A percentile compares a stretch with the other conserved stretches of the same genome.
Conservation (phyloP, 2,113 vertebrate species). For the Lasiurus borealis region DNA sequence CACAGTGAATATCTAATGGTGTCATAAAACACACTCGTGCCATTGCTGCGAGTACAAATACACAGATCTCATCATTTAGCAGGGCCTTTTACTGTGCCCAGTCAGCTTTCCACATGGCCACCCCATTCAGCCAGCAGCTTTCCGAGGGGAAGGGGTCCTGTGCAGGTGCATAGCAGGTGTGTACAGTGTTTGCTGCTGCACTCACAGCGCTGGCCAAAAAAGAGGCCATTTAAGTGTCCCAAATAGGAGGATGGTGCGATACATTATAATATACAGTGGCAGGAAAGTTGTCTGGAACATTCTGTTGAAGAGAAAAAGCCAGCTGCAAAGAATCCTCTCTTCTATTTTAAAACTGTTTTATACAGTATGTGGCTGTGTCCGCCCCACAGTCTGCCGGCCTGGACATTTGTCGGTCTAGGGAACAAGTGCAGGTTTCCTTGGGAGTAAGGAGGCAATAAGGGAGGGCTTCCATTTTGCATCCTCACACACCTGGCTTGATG, state of each 20-base stretch:
- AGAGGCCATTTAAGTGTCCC: not conserved
- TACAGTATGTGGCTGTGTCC: not conserved
- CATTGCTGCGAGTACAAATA: not conserved
- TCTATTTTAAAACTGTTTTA: not conserved
- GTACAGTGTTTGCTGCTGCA: not conserved
- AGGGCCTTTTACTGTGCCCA: not conserved
- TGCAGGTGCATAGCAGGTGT: not conserved
- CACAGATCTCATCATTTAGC: not conserved
- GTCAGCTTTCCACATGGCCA: not conserved
- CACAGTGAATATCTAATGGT: not conserved
- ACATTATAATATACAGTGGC: not conserved
- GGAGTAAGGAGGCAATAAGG: not conserved
- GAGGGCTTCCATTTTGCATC: not conserved
- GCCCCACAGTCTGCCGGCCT: fast-evolving
- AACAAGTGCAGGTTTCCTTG: not conserved
- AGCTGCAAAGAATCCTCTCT: not conserved
- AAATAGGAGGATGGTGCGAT: not conserved
- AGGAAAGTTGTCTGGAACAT: not conserved
- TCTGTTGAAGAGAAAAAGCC: slow-evolving; percentile 12
- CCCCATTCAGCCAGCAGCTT: not conserved
- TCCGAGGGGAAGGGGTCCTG: too few relatives aligned
- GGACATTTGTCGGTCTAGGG: not conserved
- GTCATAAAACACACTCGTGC: not conserved
- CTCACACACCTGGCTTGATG: not conserved
- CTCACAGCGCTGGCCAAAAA: not conserved